Percentiles rank a stretch among this genome's conserved stretches.
Conservation (phyloP, 2,797 vertebrate species). For the Chlorospingus semifuscus region DNA sequence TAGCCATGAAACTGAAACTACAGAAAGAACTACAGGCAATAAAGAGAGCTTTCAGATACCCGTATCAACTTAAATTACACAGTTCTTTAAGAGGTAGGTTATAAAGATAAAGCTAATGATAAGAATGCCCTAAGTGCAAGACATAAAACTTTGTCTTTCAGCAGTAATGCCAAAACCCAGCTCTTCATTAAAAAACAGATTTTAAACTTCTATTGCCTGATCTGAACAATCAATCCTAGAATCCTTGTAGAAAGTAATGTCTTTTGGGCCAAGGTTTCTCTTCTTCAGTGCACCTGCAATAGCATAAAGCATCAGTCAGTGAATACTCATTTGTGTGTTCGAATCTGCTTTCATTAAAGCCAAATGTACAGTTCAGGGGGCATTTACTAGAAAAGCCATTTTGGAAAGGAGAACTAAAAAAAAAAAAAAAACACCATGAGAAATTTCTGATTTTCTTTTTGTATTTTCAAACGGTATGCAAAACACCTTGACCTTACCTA, state of each 20-base stretch:
- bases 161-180: background rate
- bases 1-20: conserved; percentile 46
- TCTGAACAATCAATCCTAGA: background rate
- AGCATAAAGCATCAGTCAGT: background rate
- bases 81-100: background rate
- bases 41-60: conserved; percentile 53
- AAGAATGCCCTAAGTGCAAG: background rate
- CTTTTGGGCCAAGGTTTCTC: background rate
- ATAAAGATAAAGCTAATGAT: conserved; percentile 47
- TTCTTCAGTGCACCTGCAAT: background rate
- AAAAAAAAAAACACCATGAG: background rate
- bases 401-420: background rate
- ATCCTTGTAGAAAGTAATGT: background rate
- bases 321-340: background rate
- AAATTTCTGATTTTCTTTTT: background rate
- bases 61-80: conserved; percentile 21
- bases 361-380: background rate
- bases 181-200: background rate
- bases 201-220: background rate
- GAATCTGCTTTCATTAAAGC: background rate
- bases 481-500: background rate
- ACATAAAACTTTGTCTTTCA: background rate
- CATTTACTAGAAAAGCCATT: background rate
- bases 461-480: background rate
- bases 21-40: conserved; percentile 12